Evolutionary conservation across 2,888 invertebrate genomes (phyloP), one percentile per base, ranked within the genome.

Genomic region (Trissolcus brochymenae): DNA sequence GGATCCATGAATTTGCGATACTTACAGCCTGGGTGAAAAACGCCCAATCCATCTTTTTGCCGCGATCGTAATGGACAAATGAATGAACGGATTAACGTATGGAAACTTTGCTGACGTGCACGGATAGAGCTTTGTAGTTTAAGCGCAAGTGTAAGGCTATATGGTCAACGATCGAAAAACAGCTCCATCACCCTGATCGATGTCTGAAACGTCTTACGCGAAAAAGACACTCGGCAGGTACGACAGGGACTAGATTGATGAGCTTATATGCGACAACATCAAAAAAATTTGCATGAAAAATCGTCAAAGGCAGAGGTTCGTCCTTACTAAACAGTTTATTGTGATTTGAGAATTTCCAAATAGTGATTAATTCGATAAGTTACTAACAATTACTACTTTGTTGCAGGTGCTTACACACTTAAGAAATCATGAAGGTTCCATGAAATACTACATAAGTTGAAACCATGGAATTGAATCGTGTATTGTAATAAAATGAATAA

Each of bases 21-120:
- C 65, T 53, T 60, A 60, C 41, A 25, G 56, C 21, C 9, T 2
- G 40, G 46, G 57, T 66, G 46, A 76, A 67, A 72, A 64, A 67
- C 68, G 55, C 35, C 6, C 66, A 66, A 78, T 78, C 78, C 70
- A 78, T 78, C 78, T 78, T 78, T 73, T 61, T 66, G 71, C 56
- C 57, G 53, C 66, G 67, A 67, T 67, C 65, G 57, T 70, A 78
- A 78, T 78, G 78, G 74, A 78, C 78, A 65, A 73, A 66, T 70
- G 66, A 78, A 78, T 60, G 70, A 65, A 35, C 56, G 70, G 73
- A 78, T 74, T 74, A 74, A 78, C 74, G 78, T 67, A 61, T 61
- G 70, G 59, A 72, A 68, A 77, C 60, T 77, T 77, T 9, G 35
- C n/a, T 67, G 76, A 76, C 68, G 64, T 68, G 67, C 51, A 61